A percentile compares a stretch with the other conserved stretches of the same genome.
Evolutionary conservation across 2,888 invertebrate species (phyloP).

Genomic region (Scaptomyza polygonia): DNA sequence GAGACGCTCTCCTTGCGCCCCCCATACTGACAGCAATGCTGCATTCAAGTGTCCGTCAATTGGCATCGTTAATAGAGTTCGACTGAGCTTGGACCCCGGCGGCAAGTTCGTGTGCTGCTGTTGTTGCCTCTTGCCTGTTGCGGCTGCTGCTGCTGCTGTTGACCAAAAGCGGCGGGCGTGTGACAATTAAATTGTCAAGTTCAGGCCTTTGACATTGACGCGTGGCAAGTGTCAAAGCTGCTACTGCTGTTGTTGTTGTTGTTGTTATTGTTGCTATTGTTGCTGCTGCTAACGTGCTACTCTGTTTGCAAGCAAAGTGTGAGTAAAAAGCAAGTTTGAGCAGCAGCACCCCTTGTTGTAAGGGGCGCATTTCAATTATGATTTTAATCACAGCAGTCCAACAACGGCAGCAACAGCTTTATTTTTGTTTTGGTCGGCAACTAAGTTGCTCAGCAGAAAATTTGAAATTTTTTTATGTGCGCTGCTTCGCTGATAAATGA

Average conservation of each 20-base stretch:
- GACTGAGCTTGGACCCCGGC: conserved; percentile 46
- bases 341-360: conserved; percentile 23
- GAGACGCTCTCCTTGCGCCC: conserved; percentile 15
- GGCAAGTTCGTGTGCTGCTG: conserved; percentile 57
- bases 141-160: conserved; percentile 21
- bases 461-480: conserved; percentile 49
- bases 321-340: conserved; percentile 9
- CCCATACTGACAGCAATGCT: conserved; percentile 60
- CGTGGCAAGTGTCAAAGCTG: conserved; percentile 72
- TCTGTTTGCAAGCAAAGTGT: conserved; percentile 13
- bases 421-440: conserved; percentile 20
- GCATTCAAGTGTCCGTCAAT: conserved; percentile 80
- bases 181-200: conserved; percentile 82
- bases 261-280: conserved; percentile 11
- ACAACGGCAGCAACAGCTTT: conserved; percentile 37
- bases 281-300: conserved; percentile 1
- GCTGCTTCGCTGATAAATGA: conserved; percentile 65
- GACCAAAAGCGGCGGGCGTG: conserved; percentile 80
- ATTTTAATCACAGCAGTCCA: conserved; percentile 60
- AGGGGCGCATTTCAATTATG: conserved; percentile 69
- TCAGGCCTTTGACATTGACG: conserved; percentile 66
- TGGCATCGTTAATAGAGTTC: conserved; percentile 78
- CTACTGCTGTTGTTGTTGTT: conserved; percentile 27
- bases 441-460: conserved; percentile 57
- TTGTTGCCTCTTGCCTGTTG: conserved; percentile 1